A percentile compares a stretch with the other conserved stretches of the same genome.
phyloP scores from a whole-genome alignment of 2,888 invertebrate species.

The Antheraea yamamai region DNA sequence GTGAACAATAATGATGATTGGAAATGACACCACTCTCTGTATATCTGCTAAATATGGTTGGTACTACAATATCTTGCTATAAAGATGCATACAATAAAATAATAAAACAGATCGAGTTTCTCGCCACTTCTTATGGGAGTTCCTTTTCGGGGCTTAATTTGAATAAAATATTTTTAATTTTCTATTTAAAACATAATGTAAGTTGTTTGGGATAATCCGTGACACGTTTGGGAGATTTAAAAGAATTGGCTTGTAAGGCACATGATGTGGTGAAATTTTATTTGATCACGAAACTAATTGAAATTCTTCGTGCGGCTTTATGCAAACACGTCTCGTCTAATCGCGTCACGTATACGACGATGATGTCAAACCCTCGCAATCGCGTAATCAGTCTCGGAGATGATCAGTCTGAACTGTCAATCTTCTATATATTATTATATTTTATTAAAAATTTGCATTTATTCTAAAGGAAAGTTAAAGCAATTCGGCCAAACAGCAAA shows the following conservation, averaged over 20 bases:
- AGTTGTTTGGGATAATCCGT: neutral
- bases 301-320: conserved; percentile 9
- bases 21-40: neutral
- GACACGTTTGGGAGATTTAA: neutral
- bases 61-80: neutral
- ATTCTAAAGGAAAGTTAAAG: neutral
- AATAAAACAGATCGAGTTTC: neutral
- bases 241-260: neutral
- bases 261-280: conserved; percentile 19
- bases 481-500: too few species aligned
- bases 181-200: too few species aligned
- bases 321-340: conserved; percentile 16
- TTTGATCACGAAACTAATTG: conserved; percentile 23
- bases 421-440: neutral
- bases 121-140: neutral
- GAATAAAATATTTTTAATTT: neutral
- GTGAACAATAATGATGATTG: neutral
- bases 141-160: neutral
- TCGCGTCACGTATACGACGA: conserved; percentile 17
- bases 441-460: neutral
- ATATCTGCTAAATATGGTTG: neutral
- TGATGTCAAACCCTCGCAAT: neutral
- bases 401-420: neutral
- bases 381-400: conserved; percentile 4
- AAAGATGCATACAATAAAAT: neutral